Evolutionary conservation across 2,888 invertebrate species (phyloP), one percentile per base, ranked within the genome.

Genomic region (Dasysyrphus albostriatus): DNA sequence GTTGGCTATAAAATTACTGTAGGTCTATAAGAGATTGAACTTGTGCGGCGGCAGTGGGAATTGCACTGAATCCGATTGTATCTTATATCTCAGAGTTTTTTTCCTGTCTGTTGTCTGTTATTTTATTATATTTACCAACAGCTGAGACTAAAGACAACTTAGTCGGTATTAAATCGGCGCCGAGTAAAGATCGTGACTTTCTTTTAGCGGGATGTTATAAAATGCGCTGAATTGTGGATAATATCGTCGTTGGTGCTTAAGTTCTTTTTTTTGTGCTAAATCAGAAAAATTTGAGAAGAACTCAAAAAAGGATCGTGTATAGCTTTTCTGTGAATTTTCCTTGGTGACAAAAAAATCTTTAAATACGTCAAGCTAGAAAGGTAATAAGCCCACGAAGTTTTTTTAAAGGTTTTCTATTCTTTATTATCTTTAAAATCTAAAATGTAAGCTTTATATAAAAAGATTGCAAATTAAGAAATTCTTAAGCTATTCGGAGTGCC

Each of bases 141-240:
- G 83, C 87, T 75, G 78, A 79, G 78, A 79, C 83, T 70, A 49
- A 65, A 65, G 54, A 70, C 24, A 78, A 76, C 83, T 83, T 87
- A 87, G 87, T 87, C 83, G 83, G 83, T 70, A 72, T 83, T 83
- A 63, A 83, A 79, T 75, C 83, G 87, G 87, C 83, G 70, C 79
- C 67, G 83, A 79, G 83, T 67, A 58, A 39, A 75, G 87, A 79
- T 83, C 75, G 75, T 47, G 42, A 49, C 61, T 73, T 61, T 49
- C 61, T 61, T 42, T 37, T 37, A 82, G 69, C 51, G 14, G 56
- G 14, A 34, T 39, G 63, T 67, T 51, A 82, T 77, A 75, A 70
- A 61, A 42, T 56, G 19, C 72, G 67, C 49, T 67, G 67, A 61
- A 24, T 39, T 56, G 61, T 65, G 44, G 49, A 74, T 12, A 19